Percentiles rank a stretch among this genome's conserved stretches.
Evolutionary conservation across 2,888 invertebrate species (phyloP).

Genomic region (Melanostoma mellinum): DNA sequence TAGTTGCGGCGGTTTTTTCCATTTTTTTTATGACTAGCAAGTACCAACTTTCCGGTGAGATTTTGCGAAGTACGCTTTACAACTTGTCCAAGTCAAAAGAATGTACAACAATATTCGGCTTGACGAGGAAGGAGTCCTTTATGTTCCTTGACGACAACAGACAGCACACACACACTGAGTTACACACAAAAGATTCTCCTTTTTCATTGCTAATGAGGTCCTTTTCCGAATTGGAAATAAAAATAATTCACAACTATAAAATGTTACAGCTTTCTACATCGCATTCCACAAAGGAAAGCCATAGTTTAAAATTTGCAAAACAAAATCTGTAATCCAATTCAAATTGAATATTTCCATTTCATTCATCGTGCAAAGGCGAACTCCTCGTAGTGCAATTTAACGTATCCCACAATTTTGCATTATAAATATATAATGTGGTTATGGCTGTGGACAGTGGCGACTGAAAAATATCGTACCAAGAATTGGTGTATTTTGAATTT

Average conservation of each 20-base stretch:
- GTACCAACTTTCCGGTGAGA: too few relatives aligned
- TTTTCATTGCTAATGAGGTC: slow-evolving; percentile 14
- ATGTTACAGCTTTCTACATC: not conserved
- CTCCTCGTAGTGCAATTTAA: slow-evolving; percentile 67
- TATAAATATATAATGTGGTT: slow-evolving; percentile 70
- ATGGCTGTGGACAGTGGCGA: slow-evolving; percentile 35
- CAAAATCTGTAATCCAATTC: slow-evolving; percentile 70
- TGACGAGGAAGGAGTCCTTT: not conserved
- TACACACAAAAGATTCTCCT: not conserved
- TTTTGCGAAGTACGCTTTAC: not conserved
- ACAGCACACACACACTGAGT: not conserved
- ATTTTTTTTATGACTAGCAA: too few relatives aligned
- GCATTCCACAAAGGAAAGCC: slow-evolving; percentile 42
- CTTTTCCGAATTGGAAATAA: slow-evolving; percentile 23
- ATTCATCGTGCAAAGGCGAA: slow-evolving; percentile 56
- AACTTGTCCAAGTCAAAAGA: slow-evolving; percentile 13
- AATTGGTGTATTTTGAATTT: not conserved
- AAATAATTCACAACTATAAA: slow-evolving; percentile 36
- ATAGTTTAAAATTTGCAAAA: slow-evolving; percentile 38
- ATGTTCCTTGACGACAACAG: not conserved
- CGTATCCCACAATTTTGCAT: slow-evolving; percentile 62
- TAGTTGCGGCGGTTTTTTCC: slow-evolving; percentile 25
- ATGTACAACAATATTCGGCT: not conserved
- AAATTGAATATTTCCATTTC: slow-evolving; percentile 67
- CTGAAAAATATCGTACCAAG: slow-evolving; percentile 14